Percentiles rank a stretch among this genome's conserved stretches.
Conservation (phyloP, 2,113 vertebrate genomes). For the Oncorhynchus mykiss region DNA sequence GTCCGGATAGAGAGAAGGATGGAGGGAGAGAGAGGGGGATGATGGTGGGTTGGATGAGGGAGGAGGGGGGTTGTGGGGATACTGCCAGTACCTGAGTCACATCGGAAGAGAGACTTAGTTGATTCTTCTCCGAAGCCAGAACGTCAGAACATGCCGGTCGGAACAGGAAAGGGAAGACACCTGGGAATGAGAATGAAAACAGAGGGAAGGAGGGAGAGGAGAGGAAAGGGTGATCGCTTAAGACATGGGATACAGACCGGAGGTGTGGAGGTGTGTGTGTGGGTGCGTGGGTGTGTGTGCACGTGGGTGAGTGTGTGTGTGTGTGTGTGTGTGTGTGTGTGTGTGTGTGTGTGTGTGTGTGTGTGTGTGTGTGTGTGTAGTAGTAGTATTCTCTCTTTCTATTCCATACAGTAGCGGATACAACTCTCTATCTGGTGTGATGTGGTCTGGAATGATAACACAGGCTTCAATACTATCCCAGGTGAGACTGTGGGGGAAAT, state of each 20-base stretch:
- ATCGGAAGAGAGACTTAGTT: constrained; percentile 7
- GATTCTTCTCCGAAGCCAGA: no score
- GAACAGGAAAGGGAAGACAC: constrained; percentile 17
- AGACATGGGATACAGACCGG: neutral
- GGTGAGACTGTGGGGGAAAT: no score
- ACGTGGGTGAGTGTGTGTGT: neutral
- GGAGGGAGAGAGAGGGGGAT: neutral
- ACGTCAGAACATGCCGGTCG: neutral
- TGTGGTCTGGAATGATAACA: no score
- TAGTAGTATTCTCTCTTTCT: no score
- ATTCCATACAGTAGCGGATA: no score
- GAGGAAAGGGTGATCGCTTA: constrained; percentile 7
- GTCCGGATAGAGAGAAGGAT: neutral
- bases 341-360: no score
- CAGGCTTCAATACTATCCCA: no score
- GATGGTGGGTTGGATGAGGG: neutral
- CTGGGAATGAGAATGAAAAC: constrained; percentile 21
- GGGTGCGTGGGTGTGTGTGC: neutral
- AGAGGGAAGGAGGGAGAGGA: constrained; percentile 18
- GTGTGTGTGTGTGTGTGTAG: no score
- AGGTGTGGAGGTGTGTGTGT: neutral
- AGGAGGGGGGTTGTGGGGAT: neutral
- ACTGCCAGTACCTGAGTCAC: constrained; percentile 22
- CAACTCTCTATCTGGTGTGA: no score
- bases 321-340: no score